Base-by-base conservation (phyloP, 2,888 invertebrate genomes). In the Dichetophora obliterata region DNA sequence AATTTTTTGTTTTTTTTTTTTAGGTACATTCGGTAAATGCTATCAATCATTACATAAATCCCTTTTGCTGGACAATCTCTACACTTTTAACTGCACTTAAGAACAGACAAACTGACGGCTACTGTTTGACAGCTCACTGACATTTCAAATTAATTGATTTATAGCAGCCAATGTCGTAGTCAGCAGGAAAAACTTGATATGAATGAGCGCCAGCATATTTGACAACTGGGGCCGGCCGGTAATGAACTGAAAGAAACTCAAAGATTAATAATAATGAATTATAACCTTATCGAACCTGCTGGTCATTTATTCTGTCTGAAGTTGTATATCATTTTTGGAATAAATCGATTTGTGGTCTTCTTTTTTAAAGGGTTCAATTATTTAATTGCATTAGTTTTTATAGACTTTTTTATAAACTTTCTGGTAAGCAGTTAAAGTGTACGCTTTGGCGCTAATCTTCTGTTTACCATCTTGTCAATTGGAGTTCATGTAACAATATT, bases 121-220 rank as follows among this genome's bases (percentile, higher is more conserved):
- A 83, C 82, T 83, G 84, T 86, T 86, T 86, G 86, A 86, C 86
- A 86, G 86, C 83, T 83, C 83, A 82, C 84, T 85, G 86, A 86
- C 86, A 86, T 86, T 85, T 84, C 80, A 85, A 86, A 86, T 86
- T 85, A 86, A 86, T 86, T 86, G 86, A 86, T 86, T 86, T 86
- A 86, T 83, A 80, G 43, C 48, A 61, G 16, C 69, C 1, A 22
- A 24, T 22, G 63, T n/a, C 34, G 5, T 19, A 37, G 66, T 22
- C 66, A n/a, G 48, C 2, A 11, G 19, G 54, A n/a, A 54, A 9
- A 54, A 22, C 19, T n/a, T 14, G 31, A 31, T 63, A 31, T 14
- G 63, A 63, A 63, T 27, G 63, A 34, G 31, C n/a, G 31, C 19
- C 22, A 54, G n/a, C 6, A 19, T 22, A 54, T 19, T 54, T 19